Evolutionary conservation across 2,797 vertebrate genomes (phyloP), one percentile per base, ranked within the genome.

Genomic region (Ciconia nigra): DNA sequence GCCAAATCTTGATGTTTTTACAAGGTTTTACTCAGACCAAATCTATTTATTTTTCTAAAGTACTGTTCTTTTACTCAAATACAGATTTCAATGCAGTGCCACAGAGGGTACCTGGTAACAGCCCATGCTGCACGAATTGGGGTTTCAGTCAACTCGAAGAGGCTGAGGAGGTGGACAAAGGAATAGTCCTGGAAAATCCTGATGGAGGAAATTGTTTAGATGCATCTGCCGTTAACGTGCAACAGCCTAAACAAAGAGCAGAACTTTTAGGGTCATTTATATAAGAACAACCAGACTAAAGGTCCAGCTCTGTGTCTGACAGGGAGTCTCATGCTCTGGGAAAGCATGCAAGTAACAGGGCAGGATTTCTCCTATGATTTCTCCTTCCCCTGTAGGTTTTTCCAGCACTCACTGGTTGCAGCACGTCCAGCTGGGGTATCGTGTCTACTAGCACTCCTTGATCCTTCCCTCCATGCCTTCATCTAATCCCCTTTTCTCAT

Each of bases 1-100:
- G 66, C 37, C 29, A 70, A 67, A 70, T 90, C 82, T 83, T 5
- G 0, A 44, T 88, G 51, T 86, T 96, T 92, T 88, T 89, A 79
- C 42, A 72, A 69, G 65, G 52, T 93, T 97, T 95, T 79, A 65
- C 21, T 82, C 69, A 78, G 61, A 86, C 22, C 35, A 88, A 91
- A 87, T 67, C 29, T 70, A 15, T 83, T 79, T 89, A 29, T 72
- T 89, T 96, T 94, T 87, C 66, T 76, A 3, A 91, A 83, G 25
- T 33, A 18, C 28, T 15, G 6, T 31, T 86, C 72, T 93, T 94
- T 58, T 39, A 70, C 47, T 90, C 65, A 63, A 69, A 88, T 7
- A 22, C 1, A 4, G 67, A 66, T 85, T 85, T 92, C 55, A 52
- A 9, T 58, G 35, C 28, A 54, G 1, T 55, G 49, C 21, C 24